phyloP scores from a whole-genome alignment of 2,888 invertebrate species.

The Tupiocoris notatus region DNA sequence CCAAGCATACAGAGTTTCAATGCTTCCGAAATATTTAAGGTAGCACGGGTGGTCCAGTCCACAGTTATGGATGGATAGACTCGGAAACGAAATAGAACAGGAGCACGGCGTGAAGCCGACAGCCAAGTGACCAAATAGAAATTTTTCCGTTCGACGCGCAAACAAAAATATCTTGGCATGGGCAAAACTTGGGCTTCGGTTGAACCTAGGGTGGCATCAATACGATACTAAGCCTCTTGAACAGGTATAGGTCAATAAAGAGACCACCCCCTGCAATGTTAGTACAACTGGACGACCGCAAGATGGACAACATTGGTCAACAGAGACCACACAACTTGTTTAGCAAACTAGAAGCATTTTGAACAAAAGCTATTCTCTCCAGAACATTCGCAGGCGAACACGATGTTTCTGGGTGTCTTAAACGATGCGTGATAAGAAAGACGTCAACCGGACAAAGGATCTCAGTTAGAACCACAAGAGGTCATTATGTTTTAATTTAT shows the following conservation, averaged over 20 bases:
- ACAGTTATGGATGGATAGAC: background rate
- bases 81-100: slow-evolving; percentile 3
- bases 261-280: slow-evolving; percentile 25
- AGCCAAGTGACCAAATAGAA: slow-evolving; percentile 25
- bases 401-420: background rate
- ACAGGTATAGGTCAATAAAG: slow-evolving; percentile 22
- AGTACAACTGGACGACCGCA: slow-evolving; percentile 21
- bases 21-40: slow-evolving; percentile 24
- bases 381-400: too few relatives aligned
- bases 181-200: background rate
- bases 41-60: slow-evolving; percentile 24
- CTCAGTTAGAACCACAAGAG: too few relatives aligned
- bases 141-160: background rate
- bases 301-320: slow-evolving; percentile 35
- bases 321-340: slow-evolving; percentile 34
- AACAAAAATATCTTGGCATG: background rate
- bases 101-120: background rate
- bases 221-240: background rate
- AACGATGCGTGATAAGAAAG: background rate
- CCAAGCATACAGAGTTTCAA: slow-evolving; percentile 13
- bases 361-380: background rate
- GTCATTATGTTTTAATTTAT: too few relatives aligned
- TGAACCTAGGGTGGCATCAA: background rate
- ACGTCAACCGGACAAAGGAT: too few relatives aligned
- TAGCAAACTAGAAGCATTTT: background rate